phyloP scores from a whole-genome alignment of 2,888 invertebrate species.

The Nemurella pictetii region DNA sequence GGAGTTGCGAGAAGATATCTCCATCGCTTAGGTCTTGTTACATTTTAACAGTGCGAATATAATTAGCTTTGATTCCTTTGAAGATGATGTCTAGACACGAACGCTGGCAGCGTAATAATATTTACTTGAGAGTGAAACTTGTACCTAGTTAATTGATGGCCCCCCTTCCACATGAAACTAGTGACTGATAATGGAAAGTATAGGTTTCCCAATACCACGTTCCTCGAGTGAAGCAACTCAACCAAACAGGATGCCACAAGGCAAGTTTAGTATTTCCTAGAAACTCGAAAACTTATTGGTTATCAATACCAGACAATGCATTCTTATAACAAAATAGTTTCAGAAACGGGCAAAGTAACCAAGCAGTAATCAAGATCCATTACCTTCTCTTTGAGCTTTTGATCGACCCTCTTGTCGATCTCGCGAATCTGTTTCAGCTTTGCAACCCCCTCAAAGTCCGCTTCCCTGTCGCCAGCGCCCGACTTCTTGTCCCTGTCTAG shows the following conservation, averaged over 20 bases:
- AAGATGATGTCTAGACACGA: neutral
- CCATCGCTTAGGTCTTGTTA: neutral
- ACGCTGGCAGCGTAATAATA: neutral
- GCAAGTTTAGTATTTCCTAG: neutral
- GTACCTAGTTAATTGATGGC: too few relatives aligned
- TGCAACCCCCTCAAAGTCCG: slow-evolving; percentile 16
- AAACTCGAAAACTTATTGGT: neutral
- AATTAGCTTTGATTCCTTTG: neutral
- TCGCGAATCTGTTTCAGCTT: slow-evolving; percentile 34
- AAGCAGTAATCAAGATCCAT: neutral
- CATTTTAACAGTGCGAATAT: neutral
- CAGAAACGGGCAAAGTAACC: neutral
- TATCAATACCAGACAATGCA: neutral
- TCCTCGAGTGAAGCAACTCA: neutral
- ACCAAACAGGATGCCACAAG: neutral
- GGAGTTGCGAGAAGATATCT: too few relatives aligned
- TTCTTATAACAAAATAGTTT: neutral
- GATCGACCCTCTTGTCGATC: slow-evolving; percentile 28
- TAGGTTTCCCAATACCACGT: too few relatives aligned
- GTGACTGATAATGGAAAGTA: too few relatives aligned
- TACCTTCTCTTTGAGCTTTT: slow-evolving; percentile 16
- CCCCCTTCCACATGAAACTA: too few relatives aligned
- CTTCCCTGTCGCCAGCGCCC: slow-evolving; percentile 7
- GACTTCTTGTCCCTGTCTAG: neutral
- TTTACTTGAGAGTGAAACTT: neutral